Base-by-base conservation (phyloP, 2,888 invertebrate species). In the Pristionchus arcanus region DNA sequence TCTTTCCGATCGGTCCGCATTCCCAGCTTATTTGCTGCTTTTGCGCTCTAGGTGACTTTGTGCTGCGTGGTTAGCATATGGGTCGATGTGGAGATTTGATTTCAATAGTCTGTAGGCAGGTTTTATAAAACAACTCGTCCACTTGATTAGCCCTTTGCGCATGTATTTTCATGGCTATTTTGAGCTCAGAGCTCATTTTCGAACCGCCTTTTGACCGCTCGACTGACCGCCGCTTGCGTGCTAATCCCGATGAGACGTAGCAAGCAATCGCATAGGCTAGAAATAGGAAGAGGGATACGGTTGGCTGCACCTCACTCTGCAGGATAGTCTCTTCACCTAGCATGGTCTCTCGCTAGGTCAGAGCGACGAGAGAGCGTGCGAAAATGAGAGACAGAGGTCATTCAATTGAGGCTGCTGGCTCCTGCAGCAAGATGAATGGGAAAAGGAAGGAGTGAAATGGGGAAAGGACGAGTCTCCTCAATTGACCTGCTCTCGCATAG, bases 401-500 rank as follows among this genome's bases (percentile, higher is more conserved):
- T 34, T 31, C 31, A 31, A 68, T 34, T 68, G 68, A 28, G 11
- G 28, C 68, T 68, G 68, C 68, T 13, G 4, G 68, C 68, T 34
- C 28, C 74, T 37, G 74, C 74, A 37, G 74, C 19, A 74, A 74
- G 74, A 74, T 74, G 74, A 37, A 74, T 74, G 74, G 74, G 19
- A 25, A 25, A 37, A 1, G 37, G 74, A 37, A 74, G 37, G 21
- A n/a, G 31, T 49, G 42, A 9, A 49, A 49, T 49, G 42, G 11
- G 42, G 42, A 49, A 49, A 49, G 42, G 42, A 13, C 42, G 42
- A 49, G 0, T 49, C 42, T 49, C 42, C 42, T 49, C 42, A 49
- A 49, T 49, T 49, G 42, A 9, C 42, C 11, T 49, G 42, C 9
- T 49, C 42, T 49, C 9, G 9, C 3, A 13, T 49, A 49, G 42